Evolutionary conservation across 2,888 invertebrate genomes (phyloP).

Genomic region (Agapostemon virescens): DNA sequence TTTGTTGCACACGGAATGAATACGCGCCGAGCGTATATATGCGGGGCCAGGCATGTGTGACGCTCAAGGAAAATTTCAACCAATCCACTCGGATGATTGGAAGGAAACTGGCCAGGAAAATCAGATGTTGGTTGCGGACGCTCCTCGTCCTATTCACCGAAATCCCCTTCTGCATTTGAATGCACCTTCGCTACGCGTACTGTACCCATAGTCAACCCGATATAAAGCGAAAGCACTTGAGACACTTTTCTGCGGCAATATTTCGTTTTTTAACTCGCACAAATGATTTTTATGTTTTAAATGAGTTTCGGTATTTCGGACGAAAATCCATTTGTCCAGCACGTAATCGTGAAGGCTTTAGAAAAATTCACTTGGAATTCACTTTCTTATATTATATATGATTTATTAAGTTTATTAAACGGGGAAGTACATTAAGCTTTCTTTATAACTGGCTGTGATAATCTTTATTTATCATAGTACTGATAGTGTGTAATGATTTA

Average conservation of each 20-base stretch:
- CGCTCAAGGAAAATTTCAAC: slow-evolving; percentile 63
- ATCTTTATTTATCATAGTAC: not conserved
- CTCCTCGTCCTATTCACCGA: slow-evolving; percentile 52
- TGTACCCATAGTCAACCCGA: slow-evolving; percentile 9
- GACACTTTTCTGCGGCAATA: slow-evolving; percentile 33
- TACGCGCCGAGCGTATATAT: slow-evolving; percentile 33
- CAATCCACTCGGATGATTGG: slow-evolving; percentile 70
- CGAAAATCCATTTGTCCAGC: no score
- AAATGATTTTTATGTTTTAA: not conserved
- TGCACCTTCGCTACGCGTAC: slow-evolving; percentile 20
- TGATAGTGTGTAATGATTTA: no score
- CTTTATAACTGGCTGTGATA: not conserved
- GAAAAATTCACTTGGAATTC: not conserved
- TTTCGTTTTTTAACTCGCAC: not conserved
- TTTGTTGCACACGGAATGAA: slow-evolving; percentile 37
- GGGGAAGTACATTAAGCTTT: not conserved
- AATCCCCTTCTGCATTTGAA: slow-evolving; percentile 57
- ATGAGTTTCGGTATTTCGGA: no score
- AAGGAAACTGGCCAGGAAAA: slow-evolving; percentile 71
- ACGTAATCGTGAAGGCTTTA: not conserved
- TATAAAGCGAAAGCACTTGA: slow-evolving; percentile 35
- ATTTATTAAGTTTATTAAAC: not conserved
- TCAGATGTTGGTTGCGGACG: slow-evolving; percentile 61
- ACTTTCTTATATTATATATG: not conserved
- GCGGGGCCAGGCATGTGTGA: slow-evolving; percentile 18